Base-by-base conservation (phyloP, 2,888 invertebrate genomes). In the Nemurella pictetii region DNA sequence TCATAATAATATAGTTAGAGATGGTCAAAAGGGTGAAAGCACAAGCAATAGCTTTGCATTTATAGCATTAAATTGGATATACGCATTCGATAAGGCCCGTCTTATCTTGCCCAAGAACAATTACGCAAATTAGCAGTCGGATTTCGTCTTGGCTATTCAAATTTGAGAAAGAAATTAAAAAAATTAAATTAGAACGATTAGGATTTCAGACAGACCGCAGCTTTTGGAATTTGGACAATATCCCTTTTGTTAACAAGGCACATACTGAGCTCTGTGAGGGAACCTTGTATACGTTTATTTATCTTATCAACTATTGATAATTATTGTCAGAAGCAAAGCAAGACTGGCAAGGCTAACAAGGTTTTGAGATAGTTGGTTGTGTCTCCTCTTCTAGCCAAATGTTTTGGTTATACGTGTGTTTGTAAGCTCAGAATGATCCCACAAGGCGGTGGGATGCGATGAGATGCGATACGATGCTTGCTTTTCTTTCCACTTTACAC, bases 401-500 rank as follows among this genome's bases (percentile, higher is more conserved):
- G 29, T 82, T 82, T 82, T 72, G 72, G 27, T 72, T 72, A 72
- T 72, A 26, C 27, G 73, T 82, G 55, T 82, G 55, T 82, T 78
- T 82, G 82, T 82, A 55, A 28, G 30, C 82, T 25, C 28, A 15
- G 78, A 78, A 78, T 78, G 5, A 78, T 78, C 28, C 78, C 78
- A 29, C 28, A 29, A 78, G 28, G 29, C 78, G 55, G 20, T n/a
- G n/a, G 32, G 9, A 74, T 74, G 25, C 25, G 25, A 29, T 78
- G n/a, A 7, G 78, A 78, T n/a, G 20, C 78, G 29, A n/a, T 78
- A 12, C 28, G 20, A 27, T 55, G 73, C 55, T 82, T 82, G 82
- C 55, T 36, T 82, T 78, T 35, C 84, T 55, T 80, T 84, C 77
- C 84, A 80, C 78, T 78, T 72, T 77, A 78, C 27, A 84, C 84